Conservation (phyloP, 1,140 invertebrate genomes). For the Delia radicum region DNA sequence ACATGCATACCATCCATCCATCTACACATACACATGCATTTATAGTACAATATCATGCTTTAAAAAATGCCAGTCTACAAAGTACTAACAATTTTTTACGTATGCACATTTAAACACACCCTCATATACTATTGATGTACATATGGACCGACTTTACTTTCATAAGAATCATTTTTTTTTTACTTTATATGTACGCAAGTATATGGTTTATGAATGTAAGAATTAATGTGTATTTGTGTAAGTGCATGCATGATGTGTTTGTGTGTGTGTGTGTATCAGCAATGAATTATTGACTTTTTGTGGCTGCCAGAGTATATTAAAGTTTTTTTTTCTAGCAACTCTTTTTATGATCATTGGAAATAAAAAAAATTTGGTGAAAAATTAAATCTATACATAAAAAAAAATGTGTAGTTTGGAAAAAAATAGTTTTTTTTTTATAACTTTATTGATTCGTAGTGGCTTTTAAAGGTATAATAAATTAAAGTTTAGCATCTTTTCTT, state of each 20-base stretch:
- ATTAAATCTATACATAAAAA: not conserved
- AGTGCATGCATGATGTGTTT: not conserved
- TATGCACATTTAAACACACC: not conserved
- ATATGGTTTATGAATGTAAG: not conserved
- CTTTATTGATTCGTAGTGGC: not conserved
- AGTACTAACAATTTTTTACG: conserved; percentile 3
- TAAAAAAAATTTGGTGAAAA: not conserved
- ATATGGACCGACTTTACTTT: not conserved
- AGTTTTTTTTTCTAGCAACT: not conserved
- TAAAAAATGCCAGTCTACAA: conserved; percentile 13
- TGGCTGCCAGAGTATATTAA: conserved; percentile 18
- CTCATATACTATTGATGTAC: not conserved
- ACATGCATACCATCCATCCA: not conserved
- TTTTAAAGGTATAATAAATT: not conserved
- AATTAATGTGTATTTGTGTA: not conserved
- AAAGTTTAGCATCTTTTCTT: not conserved
- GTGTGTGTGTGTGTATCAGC: not conserved
- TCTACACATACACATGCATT: not conserved
- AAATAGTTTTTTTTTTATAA: not conserved
- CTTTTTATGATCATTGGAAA: not conserved
- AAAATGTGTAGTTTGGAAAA: not conserved
- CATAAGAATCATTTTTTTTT: not conserved
- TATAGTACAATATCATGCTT: not conserved
- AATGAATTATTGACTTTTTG: conserved; percentile 22
- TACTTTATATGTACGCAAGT: not conserved